Percentiles rank a stretch among this genome's conserved stretches.
These are phyloP conservation scores for Heliconius hortense DNA, from an alignment of 2,888 invertebrate genomes.

Conservation along the genomic window DNA sequence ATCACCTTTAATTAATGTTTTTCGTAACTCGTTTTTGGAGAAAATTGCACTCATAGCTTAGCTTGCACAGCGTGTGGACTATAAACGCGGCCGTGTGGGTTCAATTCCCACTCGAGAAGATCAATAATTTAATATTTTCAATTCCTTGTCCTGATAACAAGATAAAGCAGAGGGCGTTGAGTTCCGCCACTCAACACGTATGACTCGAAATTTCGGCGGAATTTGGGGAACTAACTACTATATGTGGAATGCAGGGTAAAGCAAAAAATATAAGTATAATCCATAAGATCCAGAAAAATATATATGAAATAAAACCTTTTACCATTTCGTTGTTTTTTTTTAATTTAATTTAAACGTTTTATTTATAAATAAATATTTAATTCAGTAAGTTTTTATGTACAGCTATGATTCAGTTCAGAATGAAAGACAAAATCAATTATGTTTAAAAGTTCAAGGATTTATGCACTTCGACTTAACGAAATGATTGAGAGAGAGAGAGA, in stretches of 20 bases:
- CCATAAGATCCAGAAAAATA: not conserved
- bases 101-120: too few species aligned
- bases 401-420: not conserved
- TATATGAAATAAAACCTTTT: not conserved
- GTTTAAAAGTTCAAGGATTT: conserved; percentile 17
- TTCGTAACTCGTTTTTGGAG: too few species aligned
- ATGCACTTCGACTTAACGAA: not conserved
- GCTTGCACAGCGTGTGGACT: too few species aligned
- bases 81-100: too few species aligned
- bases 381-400: not conserved
- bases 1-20: too few species aligned
- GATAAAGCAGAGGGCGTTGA: too few species aligned
- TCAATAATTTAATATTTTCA: not conserved
- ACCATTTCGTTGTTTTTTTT: not conserved
- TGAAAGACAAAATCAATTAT: conserved; percentile 5
- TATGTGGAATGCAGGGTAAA: too few species aligned
- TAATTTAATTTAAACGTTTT: not conserved
- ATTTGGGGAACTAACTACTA: too few species aligned
- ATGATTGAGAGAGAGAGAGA: not conserved
- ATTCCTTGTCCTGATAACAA: not conserved
- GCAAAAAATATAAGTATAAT: not conserved
- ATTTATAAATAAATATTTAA: conserved; percentile 6
- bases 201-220: too few species aligned
- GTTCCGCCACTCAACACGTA: too few species aligned
- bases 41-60: too few species aligned